Evolutionary conservation across 2,113 vertebrate species (phyloP).

Genomic region (Vulpes lagopus): DNA sequence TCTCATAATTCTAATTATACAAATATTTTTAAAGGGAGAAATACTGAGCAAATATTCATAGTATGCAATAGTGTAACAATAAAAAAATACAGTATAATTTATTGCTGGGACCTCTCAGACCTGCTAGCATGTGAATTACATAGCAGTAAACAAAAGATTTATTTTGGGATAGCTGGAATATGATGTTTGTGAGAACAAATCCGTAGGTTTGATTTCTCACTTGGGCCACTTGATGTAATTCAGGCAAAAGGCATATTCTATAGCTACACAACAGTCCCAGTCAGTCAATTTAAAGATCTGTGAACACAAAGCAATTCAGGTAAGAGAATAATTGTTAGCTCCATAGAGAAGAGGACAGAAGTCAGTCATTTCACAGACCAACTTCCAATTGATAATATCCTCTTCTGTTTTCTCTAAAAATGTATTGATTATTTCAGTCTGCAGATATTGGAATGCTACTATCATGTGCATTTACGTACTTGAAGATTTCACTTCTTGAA

Average conservation of each 20-base stretch:
- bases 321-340: background rate
- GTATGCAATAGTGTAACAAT: background rate
- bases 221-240: constrained; percentile 23
- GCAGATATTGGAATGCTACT: background rate
- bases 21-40: background rate
- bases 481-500: constrained; percentile 18
- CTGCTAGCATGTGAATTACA: background rate
- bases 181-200: constrained; percentile 42
- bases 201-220: constrained; percentile 9
- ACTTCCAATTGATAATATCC: background rate
- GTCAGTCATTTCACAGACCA: background rate
- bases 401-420: constrained; percentile 35
- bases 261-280: background rate
- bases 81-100: constrained; percentile 1
- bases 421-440: background rate
- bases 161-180: background rate
- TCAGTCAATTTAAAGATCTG: constrained; percentile 20
- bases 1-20: background rate
- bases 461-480: background rate
- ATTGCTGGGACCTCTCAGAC: background rate
- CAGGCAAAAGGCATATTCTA: constrained; percentile 23
- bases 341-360: background rate
- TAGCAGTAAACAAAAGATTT: constrained; percentile 26
- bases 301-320: background rate
- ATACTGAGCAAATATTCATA: background rate